A percentile compares a stretch with the other conserved stretches of the same genome.
These are phyloP conservation scores for Parasteatoda tepidariorum DNA, from an alignment of 1,140 invertebrate species.

Conservation along the genomic window DNA sequence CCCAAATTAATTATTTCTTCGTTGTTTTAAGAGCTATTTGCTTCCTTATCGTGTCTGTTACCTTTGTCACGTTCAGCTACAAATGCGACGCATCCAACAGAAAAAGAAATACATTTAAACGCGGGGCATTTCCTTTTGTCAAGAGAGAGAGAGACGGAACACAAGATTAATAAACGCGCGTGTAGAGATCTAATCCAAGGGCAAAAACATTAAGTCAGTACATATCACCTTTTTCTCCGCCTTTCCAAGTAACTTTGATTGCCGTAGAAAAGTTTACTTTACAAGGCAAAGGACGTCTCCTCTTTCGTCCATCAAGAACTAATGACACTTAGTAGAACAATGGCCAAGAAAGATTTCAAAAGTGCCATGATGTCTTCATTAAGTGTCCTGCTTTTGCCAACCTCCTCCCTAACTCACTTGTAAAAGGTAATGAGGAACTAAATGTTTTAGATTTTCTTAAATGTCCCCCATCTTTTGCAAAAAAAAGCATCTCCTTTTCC, in stretches of 20 bases:
- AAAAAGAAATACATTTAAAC: too few relatives aligned
- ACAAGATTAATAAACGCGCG: neutral
- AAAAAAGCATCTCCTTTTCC: slow-evolving; percentile 15
- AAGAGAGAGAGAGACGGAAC: too few relatives aligned
- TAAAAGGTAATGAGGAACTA: slow-evolving; percentile 59
- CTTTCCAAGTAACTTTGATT: neutral
- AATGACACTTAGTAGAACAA: slow-evolving; percentile 60
- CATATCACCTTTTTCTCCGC: neutral
- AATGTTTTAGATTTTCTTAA: slow-evolving; percentile 48
- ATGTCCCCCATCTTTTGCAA: neutral
- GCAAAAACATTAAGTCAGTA: neutral
- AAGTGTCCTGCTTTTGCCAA: slow-evolving; percentile 44
- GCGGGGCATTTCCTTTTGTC: too few relatives aligned
- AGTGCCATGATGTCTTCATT: slow-evolving; percentile 56
- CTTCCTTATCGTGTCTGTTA: too few relatives aligned
- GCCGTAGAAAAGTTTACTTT: slow-evolving; percentile 25
- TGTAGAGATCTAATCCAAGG: neutral
- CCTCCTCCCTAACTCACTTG: slow-evolving; percentile 28
- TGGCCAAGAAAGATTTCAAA: slow-evolving; percentile 44
- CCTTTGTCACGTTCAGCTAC: too few relatives aligned
- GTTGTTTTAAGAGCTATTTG: too few relatives aligned
- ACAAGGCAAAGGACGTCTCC: slow-evolving; percentile 36
- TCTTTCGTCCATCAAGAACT: slow-evolving; percentile 33
- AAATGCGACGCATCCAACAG: too few relatives aligned
- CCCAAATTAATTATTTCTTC: too few relatives aligned